Evolutionary conservation across 2,113 vertebrate species (phyloP).

Genomic region (Chauna torquata): DNA sequence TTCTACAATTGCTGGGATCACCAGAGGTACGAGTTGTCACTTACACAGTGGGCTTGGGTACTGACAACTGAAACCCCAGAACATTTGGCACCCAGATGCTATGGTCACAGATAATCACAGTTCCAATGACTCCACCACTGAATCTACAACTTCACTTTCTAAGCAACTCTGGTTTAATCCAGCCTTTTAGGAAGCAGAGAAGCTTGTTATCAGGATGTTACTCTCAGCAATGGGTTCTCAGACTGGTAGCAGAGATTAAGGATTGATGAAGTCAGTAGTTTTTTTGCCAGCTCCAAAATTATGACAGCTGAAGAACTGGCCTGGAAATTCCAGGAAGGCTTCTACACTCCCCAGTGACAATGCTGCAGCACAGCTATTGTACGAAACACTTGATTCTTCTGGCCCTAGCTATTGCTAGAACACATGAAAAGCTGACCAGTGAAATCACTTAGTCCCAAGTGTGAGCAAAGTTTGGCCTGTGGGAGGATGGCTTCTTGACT

Average conservation of each 20-base stretch:
- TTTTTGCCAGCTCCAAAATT: not conserved
- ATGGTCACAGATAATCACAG: fast-evolving
- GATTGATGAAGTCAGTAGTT: not conserved
- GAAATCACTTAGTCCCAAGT: not conserved
- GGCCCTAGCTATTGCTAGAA: not conserved
- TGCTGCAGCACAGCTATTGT: fast-evolving
- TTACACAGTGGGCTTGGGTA: not conserved
- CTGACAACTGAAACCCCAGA: not conserved
- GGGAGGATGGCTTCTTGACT: not conserved
- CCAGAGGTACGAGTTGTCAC: not conserved
- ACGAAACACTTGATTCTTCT: not conserved
- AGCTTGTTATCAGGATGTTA: not conserved
- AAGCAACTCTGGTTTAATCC: not conserved
- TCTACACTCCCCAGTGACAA: fast-evolving
- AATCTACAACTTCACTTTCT: not conserved
- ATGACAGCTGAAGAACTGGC: not conserved
- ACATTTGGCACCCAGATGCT: fast-evolving
- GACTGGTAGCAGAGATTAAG: not conserved
- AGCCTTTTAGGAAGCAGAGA: not conserved
- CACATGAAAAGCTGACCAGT: not conserved
- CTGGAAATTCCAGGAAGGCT: not conserved
- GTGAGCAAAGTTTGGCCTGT: not conserved
- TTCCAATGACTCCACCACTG: not conserved
- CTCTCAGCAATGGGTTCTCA: not conserved
- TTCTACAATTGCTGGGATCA: not conserved